Evolutionary conservation across 2,113 vertebrate genomes (phyloP).

Genomic region (Hystrix cristata): DNA sequence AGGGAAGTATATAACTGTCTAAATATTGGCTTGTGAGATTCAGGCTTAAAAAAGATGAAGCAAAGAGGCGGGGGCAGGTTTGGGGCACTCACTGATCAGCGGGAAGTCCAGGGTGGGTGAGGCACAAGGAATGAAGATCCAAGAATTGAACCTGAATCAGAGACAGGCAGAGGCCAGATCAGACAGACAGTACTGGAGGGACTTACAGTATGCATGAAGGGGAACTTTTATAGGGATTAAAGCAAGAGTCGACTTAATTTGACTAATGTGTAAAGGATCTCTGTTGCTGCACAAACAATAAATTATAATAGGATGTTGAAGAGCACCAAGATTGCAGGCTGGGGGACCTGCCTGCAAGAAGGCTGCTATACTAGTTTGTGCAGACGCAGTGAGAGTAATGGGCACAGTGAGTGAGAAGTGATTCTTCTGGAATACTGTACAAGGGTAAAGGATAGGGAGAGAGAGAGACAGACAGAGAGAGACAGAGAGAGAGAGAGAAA

Average conservation of each 20-base stretch:
- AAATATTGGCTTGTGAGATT: background rate
- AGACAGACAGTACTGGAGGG: too few species aligned
- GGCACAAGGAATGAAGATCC: background rate
- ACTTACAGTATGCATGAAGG: background rate
- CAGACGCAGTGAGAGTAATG: background rate
- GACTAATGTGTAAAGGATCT: background rate
- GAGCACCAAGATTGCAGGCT: background rate
- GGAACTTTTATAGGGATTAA: background rate
- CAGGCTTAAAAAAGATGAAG: background rate
- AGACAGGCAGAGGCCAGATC: background rate
- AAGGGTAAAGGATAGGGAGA: too few species aligned
- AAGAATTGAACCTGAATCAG: background rate
- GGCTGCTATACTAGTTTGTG: rapidly evolving
- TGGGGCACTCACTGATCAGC: background rate
- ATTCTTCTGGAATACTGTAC: background rate
- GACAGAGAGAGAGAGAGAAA: too few species aligned
- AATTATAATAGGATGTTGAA: background rate
- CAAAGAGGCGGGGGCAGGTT: background rate
- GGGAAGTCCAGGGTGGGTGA: background rate
- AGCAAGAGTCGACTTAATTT: background rate
- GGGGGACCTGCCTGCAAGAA: background rate
- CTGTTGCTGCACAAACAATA: background rate
- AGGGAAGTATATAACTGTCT: background rate
- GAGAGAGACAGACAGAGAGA: background rate
- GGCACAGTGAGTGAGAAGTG: background rate